Evolutionary conservation across 1,140 invertebrate species (phyloP).

Genomic region (Galendromus occidentalis): DNA sequence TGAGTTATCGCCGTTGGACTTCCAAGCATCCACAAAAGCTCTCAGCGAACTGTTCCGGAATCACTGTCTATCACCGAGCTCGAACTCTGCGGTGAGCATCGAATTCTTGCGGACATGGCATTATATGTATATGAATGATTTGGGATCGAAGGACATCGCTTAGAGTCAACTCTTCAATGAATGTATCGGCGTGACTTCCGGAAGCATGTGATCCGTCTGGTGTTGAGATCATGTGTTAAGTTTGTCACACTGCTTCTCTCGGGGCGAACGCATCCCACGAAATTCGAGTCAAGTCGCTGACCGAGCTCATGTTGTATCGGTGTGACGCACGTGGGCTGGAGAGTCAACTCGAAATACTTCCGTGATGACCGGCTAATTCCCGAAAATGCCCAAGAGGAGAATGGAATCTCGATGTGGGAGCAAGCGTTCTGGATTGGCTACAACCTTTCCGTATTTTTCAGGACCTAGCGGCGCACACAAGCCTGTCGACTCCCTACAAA

Average conservation of each 20-base stretch:
- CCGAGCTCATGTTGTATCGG: too few species aligned
- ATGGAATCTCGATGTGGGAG: neutral
- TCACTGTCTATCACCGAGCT: neutral
- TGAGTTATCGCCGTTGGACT: neutral
- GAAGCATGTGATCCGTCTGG: neutral
- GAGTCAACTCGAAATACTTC: neutral
- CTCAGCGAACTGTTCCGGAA: neutral
- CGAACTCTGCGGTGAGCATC: neutral
- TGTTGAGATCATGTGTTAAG: neutral
- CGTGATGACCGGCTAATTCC: neutral
- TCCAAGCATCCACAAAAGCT: neutral
- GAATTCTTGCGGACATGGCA: neutral
- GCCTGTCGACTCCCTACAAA: conserved; percentile 2
- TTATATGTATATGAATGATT: neutral
- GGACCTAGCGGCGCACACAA: neutral
- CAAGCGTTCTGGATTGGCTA: neutral
- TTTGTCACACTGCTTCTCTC: neutral
- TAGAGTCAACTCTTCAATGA: neutral
- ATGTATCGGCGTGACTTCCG: neutral
- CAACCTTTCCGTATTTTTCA: neutral
- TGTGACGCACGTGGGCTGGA: neutral
- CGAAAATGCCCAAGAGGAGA: neutral
- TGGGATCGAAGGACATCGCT: neutral
- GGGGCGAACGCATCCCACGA: too few species aligned
- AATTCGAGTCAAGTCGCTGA: too few species aligned